Base-by-base conservation (phyloP, 2,888 invertebrate genomes). In the Onthophagus sagittarius region DNA sequence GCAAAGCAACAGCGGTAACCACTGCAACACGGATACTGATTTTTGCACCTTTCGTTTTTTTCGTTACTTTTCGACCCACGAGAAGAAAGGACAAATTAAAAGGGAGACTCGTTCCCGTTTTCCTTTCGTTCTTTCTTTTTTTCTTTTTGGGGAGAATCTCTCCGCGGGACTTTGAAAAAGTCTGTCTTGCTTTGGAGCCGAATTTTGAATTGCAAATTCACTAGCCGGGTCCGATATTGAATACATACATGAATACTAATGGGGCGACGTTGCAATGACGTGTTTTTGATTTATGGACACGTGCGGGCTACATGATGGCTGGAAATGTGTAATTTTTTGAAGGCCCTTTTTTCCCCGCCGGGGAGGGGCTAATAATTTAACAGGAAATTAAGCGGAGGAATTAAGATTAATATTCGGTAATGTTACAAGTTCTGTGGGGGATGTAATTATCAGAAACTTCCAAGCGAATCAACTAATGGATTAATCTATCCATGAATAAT, bases 11-110 rank as follows among this genome's bases (percentile, higher is more conserved):
- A 53, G 39, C 67, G 67, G 67, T 67, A 83, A 84, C 84, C 83
- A 83, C 84, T 83, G 83, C 84, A 84, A 83, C 83, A 83, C 81
- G 77, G 81, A 79, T 82, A 83, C 84, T 83, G 84, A 84, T 84
- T 84, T 84, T 83, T 71, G 70, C 69, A 73, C 71, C 71, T 75
- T 67, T 31, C n/a, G n/a, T 53, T 53, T 53, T 23, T 23, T 53
- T 53, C 39, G 39, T 53, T 11, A 53, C 39, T 53, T 53, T 11
- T 53, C 11, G 39, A 7, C 39, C 39, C 39, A 53, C 23, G 39
- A 53, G 11, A 53, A 53, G 39, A 53, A 53, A 53, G 39, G 39
- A 53, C 39, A 53, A 53, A 53, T 53, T 53, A 53, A 53, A 53
- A 53, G 11, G 7, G 39, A 11, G 39, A 53, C 39, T 11, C 39